Conservation (phyloP, 2,797 vertebrate species). For the Phaenicophaeus curvirostris region DNA sequence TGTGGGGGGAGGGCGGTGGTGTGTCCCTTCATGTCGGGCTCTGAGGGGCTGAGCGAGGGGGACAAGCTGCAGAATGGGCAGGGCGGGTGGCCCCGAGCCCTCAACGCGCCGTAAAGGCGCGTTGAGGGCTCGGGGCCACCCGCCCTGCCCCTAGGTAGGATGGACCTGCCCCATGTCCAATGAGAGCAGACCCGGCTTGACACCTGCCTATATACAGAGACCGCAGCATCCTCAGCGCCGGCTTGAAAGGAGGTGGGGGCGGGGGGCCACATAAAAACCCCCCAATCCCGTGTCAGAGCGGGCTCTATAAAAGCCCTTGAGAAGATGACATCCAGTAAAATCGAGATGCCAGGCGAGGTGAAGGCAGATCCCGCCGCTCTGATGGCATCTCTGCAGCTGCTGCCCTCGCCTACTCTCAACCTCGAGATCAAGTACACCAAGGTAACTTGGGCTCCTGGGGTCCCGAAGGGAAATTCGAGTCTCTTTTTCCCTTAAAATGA, state of each 20-base stretch:
- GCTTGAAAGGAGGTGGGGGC: constrained; percentile 54
- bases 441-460: constrained; percentile 83
- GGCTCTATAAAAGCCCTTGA: too few relatives aligned
- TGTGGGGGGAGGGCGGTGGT: not conserved
- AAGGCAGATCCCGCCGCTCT: constrained; percentile 94
- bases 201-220: constrained; percentile 98
- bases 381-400: constrained; percentile 95
- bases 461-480: not conserved
- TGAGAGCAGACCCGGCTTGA: constrained; percentile 89
- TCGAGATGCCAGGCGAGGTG: constrained; percentile 92
- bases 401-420: constrained; percentile 93
- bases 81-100: too few relatives aligned
- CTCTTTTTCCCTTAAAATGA: too few relatives aligned
- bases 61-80: too few relatives aligned
- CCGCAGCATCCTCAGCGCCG: constrained; percentile 77
- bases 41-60: too few relatives aligned
- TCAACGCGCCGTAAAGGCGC: too few relatives aligned
- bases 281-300: too few relatives aligned
- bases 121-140: too few relatives aligned
- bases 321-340: constrained; percentile 95
- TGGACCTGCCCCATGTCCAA: constrained; percentile 88
- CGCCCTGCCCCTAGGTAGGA: constrained; percentile 87
- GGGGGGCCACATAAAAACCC: not conserved
- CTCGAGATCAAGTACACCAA: constrained; percentile 96
- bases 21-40: constrained; percentile 74